Evolutionary conservation across 2,888 invertebrate genomes (phyloP), one percentile per base, ranked within the genome.

Genomic region (Tetropium fuscum): DNA sequence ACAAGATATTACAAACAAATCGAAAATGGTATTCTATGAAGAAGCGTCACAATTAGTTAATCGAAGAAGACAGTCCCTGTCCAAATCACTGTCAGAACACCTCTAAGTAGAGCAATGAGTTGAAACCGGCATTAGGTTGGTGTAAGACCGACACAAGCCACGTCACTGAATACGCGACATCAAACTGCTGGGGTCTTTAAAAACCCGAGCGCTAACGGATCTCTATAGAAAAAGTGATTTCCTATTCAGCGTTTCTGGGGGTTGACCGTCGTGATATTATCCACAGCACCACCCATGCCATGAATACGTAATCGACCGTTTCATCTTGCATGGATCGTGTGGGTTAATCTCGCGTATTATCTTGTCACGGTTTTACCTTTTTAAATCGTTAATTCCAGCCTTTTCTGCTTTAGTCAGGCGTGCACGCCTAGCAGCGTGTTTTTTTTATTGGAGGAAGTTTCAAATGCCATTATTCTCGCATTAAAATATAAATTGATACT

Each of bases 261-360:
- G 56, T 57, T 53, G 51, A 44, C 16, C 25, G 49, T 54, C 57
- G 58, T 58, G 61, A 53, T 51, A 57, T 51, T 54, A 54, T 51
- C 49, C 44, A 53, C 48, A 22, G 30, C 60, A 51, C 59, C 67
- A 58, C 67, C 67, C 64, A 64, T 62, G 58, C 47, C 60, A 57
- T 57, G 67, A 64, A 67, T 64, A 59, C 59, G 58, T 66, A 68
- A 64, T 66, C 60, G 53, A 56, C 53, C 62, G 53, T 62, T 57
- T 55, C 48, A 51, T 58, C 56, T 57, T 51, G 43, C 56, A 54
- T 51, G 43, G 11, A 40, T 51, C 49, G 60, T 57, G 63, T 58
- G 51, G 63, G 65, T 68, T 63, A 59, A 64, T 64, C 66, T 56
- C 57, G 25, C 60, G 53, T 61, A 68, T 65, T 65, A 65, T 65